phyloP scores from a whole-genome alignment of 1,140 invertebrate genomes.

The Frieseomelitta varia region DNA sequence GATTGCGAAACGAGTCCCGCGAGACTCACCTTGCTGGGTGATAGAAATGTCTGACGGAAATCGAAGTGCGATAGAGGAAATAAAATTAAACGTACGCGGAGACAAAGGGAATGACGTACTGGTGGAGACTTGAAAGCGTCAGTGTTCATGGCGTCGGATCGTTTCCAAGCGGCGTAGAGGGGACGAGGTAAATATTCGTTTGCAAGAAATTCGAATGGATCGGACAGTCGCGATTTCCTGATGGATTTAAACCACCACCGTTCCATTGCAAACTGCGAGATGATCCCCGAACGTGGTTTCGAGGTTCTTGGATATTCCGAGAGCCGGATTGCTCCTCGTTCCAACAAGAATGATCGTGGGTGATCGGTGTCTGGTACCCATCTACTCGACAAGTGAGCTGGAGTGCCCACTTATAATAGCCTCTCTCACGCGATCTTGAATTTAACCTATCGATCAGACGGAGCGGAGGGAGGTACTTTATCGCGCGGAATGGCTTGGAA shows the following conservation, averaged over 20 bases:
- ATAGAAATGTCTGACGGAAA: conserved; percentile 30
- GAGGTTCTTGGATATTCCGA: conserved; percentile 16
- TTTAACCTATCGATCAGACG: conserved; percentile 63
- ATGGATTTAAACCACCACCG: not conserved
- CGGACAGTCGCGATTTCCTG: not conserved
- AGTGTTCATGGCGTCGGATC: not conserved
- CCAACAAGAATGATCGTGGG: conserved; percentile 50
- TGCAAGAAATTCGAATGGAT: not conserved
- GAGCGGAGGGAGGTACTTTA: conserved; percentile 36
- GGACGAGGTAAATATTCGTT: not conserved
- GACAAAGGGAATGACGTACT: no score
- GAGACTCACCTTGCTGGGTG: conserved; percentile 42
- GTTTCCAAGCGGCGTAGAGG: not conserved
- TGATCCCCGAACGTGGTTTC: not conserved
- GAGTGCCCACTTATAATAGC: conserved; percentile 56
- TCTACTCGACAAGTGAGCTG: conserved; percentile 50
- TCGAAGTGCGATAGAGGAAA: conserved; percentile 35
- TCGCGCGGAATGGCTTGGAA: conserved; percentile 50
- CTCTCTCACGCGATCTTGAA: conserved; percentile 66
- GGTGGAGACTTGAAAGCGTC: not conserved
- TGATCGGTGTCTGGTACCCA: conserved; percentile 61
- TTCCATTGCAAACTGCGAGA: not conserved
- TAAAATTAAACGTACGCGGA: conserved; percentile 22
- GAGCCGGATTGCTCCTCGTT: conserved; percentile 36
- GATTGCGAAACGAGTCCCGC: conserved; percentile 45